Percentiles rank a stretch among this genome's conserved stretches.
phyloP scores from a whole-genome alignment of 2,113 vertebrate species.

The Tor tambroides region DNA sequence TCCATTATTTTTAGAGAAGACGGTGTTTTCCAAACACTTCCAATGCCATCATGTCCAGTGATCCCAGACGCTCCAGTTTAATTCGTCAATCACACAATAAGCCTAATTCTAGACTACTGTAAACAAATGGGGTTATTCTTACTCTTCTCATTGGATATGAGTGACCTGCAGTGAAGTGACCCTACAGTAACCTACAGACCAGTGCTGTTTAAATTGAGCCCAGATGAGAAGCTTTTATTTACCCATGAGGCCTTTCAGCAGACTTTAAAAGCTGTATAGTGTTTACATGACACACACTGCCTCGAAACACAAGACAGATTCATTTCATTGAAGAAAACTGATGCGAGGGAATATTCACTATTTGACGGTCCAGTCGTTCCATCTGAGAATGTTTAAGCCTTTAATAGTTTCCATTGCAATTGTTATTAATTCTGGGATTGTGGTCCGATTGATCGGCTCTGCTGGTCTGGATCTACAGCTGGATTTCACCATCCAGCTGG shows the following conservation, averaged over 20 bases:
- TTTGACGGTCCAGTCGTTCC: background rate
- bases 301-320: slow-evolving; percentile 12
- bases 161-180: background rate
- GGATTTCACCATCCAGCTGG: too few relatives aligned
- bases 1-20: background rate
- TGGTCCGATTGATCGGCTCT: background rate
- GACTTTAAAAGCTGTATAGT: background rate
- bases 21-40: background rate
- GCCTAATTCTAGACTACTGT: background rate
- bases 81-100: background rate
- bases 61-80: background rate
- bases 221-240: background rate
- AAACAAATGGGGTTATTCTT: background rate
- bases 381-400: background rate
- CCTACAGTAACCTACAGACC: background rate
- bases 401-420: background rate
- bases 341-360: background rate
- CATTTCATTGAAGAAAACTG: background rate
- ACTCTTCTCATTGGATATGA: background rate
- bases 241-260: too few relatives aligned
- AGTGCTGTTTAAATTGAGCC: background rate
- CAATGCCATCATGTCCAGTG: too few relatives aligned
- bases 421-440: slow-evolving; percentile 1
- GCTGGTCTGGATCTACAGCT: background rate
- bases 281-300: background rate